A percentile compares a stretch with the other conserved stretches of the same genome.
Evolutionary conservation across 2,797 vertebrate species (phyloP).

Genomic region (Heliangelus exortis): DNA sequence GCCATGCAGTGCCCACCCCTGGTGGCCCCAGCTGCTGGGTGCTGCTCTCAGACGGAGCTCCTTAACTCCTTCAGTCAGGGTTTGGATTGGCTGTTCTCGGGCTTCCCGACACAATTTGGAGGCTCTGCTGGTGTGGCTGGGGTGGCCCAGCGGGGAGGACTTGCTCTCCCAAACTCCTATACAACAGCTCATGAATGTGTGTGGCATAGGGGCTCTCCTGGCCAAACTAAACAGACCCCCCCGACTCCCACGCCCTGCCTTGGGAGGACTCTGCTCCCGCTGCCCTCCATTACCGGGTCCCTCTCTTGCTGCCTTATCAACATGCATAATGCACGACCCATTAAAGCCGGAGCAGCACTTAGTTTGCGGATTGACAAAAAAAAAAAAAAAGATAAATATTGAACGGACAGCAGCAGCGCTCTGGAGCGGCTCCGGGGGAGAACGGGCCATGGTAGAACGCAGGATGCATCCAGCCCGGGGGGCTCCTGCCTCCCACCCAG

Average conservation of each 20-base stretch:
- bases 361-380: background rate
- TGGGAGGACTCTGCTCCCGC: background rate
- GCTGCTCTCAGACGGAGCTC: accelerated
- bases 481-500: background rate
- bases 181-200: background rate
- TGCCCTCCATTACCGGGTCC: background rate
- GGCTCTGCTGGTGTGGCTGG: accelerated
- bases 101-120: background rate
- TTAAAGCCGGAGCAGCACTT: background rate
- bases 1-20: accelerated
- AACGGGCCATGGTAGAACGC: accelerated
- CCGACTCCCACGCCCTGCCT: accelerated
- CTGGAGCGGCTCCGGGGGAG: background rate
- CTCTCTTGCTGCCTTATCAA: background rate
- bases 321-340: background rate
- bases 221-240: background rate
- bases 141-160: background rate
- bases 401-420: background rate
- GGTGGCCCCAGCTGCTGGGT: background rate
- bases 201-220: background rate
- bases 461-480: accelerated
- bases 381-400: background rate
- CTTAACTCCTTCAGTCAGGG: background rate
- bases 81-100: background rate
- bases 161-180: accelerated